These are phyloP conservation scores for Ferrisia virgata DNA, from an alignment of 2,888 invertebrate species.

Conservation along the genomic window DNA sequence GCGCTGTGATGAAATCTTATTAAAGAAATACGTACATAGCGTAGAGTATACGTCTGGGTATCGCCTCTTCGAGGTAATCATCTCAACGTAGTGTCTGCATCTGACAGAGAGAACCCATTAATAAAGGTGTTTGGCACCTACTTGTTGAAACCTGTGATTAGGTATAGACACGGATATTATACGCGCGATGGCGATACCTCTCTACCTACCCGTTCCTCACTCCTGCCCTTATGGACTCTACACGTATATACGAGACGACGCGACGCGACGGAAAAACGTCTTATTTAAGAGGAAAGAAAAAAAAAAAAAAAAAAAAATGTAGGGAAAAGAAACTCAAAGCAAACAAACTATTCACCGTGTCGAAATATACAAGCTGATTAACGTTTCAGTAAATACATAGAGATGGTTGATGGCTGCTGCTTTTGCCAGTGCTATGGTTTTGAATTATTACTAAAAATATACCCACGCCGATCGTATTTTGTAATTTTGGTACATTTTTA, in stretches of 20 bases:
- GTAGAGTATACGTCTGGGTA: constrained; percentile 26
- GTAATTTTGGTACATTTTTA: neutral
- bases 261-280: neutral
- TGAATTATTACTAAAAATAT: neutral
- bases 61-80: constrained; percentile 28
- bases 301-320: neutral
- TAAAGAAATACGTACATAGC: too few relatives aligned
- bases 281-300: neutral
- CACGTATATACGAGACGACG: too few relatives aligned
- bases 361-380: constrained; percentile 11
- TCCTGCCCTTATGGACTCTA: neutral
- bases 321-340: too few relatives aligned
- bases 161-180: constrained; percentile 40
- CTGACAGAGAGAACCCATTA: constrained; percentile 34
- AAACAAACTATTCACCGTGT: constrained; percentile 8
- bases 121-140: constrained; percentile 44
- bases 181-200: neutral
- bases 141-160: constrained; percentile 43
- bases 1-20: constrained; percentile 14
- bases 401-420: neutral
- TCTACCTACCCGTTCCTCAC: neutral
- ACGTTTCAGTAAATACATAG: neutral
- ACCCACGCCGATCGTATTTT: constrained; percentile 1
- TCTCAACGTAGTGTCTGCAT: constrained; percentile 25
- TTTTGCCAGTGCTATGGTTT: too few relatives aligned